Conservation (phyloP, 2,888 invertebrate species). For the Spilarctia lutea region DNA sequence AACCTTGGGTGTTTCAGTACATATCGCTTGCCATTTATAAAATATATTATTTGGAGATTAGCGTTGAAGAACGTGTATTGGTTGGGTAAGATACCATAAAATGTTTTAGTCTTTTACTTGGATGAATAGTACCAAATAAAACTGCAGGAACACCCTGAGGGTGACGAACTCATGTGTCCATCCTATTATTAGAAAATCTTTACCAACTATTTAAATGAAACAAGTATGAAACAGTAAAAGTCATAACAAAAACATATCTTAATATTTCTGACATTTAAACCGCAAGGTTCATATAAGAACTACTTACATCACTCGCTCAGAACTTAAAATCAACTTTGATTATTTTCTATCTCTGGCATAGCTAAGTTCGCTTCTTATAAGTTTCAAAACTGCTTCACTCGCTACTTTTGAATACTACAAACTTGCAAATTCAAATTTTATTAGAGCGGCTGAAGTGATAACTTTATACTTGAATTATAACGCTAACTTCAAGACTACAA, state of each 20-base stretch:
- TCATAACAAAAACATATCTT: not conserved
- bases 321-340: constrained; percentile 1
- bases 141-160: not conserved
- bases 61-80: not conserved
- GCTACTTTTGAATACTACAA: constrained; percentile 19
- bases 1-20: not conserved
- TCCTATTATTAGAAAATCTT: not conserved
- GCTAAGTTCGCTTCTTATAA: constrained; percentile 9
- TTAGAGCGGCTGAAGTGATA: constrained; percentile 37
- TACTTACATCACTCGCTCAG: not conserved
- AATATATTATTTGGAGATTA: not conserved
- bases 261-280: not conserved
- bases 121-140: no score
- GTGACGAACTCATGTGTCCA: not conserved
- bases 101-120: no score
- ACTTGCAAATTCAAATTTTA: constrained; percentile 39
- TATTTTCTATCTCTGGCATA: not conserved
- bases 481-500: constrained; percentile 30
- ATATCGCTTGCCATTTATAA: not conserved
- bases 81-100: no score
- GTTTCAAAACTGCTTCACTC: constrained; percentile 25
- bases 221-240: not conserved
- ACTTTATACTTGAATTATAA: constrained; percentile 30
- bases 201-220: not conserved
- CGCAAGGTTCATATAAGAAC: not conserved